Evolutionary conservation across 2,797 vertebrate species (phyloP), one percentile per base, ranked within the genome.

Genomic region (Clangula hyemalis): DNA sequence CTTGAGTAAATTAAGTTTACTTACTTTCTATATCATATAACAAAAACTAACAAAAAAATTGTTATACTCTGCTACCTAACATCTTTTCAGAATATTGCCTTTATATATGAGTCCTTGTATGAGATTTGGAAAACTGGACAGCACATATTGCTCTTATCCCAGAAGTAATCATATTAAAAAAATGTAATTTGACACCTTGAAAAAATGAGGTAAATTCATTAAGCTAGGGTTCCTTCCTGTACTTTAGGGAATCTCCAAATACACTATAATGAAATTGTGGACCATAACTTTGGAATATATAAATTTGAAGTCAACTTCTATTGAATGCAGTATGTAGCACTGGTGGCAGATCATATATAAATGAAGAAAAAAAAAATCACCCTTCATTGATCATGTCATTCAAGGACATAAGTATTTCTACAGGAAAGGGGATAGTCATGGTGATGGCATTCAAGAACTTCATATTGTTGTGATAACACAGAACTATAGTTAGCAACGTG

Each of bases 381-480:
- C 21, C 8, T 28, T 81, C 38, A 58, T 1, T 81, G 70, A 47
- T 60, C 7, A 22, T 4, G 7, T 69, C 61, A 80, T 14, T 3
- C 25, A 94, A 78, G 27, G 28, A 54, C 9, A 5, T 18, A 89
- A 25, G 25, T 4, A 73, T 72, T 28, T 61, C 61, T 69, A 58
- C 19, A 72, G 36, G 28, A 88, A 60, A 84, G 65, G 7, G 86
- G 8, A 53, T 8, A 38, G 27, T 20, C 49, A 69, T 20, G 45
- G 34, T 85, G 18, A 27, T 3, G 38, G 25, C 45, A 58, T 47
- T 62, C 54, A 81, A 45, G 25, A 95, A 72, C 41, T 70, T 72
- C 54, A 65, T 1, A 0, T 21, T 1, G 1, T 11, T 0, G 0
- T 32, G 20, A 53, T 38, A 41, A 66, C 4, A 8, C 16, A 71